Evolutionary conservation across 2,113 vertebrate species (phyloP), one percentile per base, ranked within the genome.

Genomic region (Xenopus laevis): DNA sequence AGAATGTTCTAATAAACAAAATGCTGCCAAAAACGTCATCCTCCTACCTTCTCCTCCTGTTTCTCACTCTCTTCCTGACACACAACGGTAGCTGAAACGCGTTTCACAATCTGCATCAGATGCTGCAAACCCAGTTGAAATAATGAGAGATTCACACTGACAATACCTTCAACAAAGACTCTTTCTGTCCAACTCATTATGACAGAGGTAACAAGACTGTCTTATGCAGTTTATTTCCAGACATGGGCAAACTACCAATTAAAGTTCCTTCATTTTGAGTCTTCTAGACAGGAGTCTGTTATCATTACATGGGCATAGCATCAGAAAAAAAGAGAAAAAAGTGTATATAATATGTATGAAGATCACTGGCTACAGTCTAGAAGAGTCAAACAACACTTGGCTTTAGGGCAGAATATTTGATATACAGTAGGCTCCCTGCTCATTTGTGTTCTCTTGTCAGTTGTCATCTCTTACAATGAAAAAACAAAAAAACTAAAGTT

Each of bases 31-130:
- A 40, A 44, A 11, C 62, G 13, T 73, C 71, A 58, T 65, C 71
- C 62, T 65, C 71, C 71, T 23, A 73, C 71, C 62, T 65, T 57
- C 62, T 53, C 50, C 62, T 58, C 62, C 46, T 72, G 71, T 65
- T 21, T 27, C 16, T 40, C 33, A 10, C 30, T 44, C 17, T 16
- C 47, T 12, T 12, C 16, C 16, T 44, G 7, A 11, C 50, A 46
- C 15, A 4, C 57, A 44, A 30, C 67, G n/a, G 30, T 57, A 58
- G 52, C 52, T 69, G 16, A 69, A 58, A 58, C 46, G 7, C 44
- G 21, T 27, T 61, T 17, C 18, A 50, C 46, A 71, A 71, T 63
- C 45, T 71, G 70, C 21, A 71, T 52, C 46, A 18, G 16, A 71
- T n/a, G 23, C 59, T 53, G 20, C 2, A 44, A 57, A 72, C n/a